phyloP scores from a whole-genome alignment of 2,797 vertebrate species.

The Amblyraja radiata region DNA sequence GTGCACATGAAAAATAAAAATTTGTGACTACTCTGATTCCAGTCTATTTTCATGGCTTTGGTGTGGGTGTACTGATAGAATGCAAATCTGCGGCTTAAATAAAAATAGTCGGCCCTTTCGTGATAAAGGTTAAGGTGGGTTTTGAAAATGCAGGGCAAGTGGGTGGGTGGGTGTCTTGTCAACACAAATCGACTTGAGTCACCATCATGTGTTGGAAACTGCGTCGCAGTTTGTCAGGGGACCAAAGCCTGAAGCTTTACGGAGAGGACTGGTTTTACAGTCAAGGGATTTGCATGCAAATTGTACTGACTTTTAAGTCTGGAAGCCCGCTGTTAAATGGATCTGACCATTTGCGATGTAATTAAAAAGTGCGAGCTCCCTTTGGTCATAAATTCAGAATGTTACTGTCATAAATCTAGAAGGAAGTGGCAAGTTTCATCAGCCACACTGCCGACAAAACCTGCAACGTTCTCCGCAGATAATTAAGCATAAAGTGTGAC shows the following conservation, averaged over 20 bases:
- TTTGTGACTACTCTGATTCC: background rate
- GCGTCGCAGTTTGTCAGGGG: background rate
- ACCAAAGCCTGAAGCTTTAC: background rate
- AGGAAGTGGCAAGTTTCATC: slow-evolving; percentile 7
- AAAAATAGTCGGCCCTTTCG: background rate
- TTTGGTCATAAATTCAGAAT: slow-evolving; percentile 3
- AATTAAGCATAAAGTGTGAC: slow-evolving; percentile 32
- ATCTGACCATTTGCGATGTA: background rate
- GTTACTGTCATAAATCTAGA: background rate
- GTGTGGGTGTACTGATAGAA: background rate
- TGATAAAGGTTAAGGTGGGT: background rate
- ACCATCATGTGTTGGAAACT: background rate
- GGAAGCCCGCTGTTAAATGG: background rate
- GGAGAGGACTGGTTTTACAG: background rate
- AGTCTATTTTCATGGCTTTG: background rate
- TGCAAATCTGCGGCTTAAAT: background rate
- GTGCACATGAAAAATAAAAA: background rate
- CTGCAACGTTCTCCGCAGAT: background rate
- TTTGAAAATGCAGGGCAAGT: background rate
- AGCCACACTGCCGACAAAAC: background rate
- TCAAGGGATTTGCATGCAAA: background rate
- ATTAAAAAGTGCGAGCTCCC: background rate
- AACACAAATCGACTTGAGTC: background rate
- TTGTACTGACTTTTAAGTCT: background rate
- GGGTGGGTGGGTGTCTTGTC: too few relatives aligned